Percentiles rank a stretch among this genome's conserved stretches.
Conservation (phyloP, 1,140 invertebrate species). For the Andricus grossulariae region DNA sequence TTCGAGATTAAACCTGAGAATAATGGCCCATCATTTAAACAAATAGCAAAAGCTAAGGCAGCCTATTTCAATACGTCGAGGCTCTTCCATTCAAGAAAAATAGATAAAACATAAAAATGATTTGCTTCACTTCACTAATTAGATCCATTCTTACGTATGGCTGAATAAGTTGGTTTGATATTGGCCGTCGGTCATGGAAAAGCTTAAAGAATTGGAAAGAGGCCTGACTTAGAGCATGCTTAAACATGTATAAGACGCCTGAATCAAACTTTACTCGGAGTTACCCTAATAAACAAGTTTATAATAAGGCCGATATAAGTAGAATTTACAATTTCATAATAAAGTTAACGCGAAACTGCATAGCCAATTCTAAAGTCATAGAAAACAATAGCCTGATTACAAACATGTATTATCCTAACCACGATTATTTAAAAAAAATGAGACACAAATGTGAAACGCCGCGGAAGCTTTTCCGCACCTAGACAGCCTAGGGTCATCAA, state of each 20-base stretch:
- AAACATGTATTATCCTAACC: not conserved
- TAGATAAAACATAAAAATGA: constrained; percentile 35
- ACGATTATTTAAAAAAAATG: not conserved
- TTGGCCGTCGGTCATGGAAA: not conserved
- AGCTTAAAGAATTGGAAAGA: not conserved
- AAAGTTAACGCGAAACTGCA: constrained; percentile 8
- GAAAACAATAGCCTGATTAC: constrained; percentile 22
- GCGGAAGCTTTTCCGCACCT: not conserved
- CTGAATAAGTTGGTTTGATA: not conserved
- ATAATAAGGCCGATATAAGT: constrained; percentile 18
- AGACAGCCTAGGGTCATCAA: not conserved
- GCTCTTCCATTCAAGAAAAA: constrained; percentile 41
- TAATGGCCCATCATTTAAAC: constrained; percentile 17
- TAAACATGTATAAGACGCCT: not conserved
- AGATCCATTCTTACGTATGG: not conserved
- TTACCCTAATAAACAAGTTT: constrained; percentile 6
- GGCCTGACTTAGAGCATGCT: not conserved
- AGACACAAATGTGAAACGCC: not conserved
- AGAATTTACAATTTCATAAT: constrained; percentile 33
- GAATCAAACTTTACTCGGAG: not conserved
- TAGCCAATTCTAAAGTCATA: not conserved
- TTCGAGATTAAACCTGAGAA: constrained; percentile 34
- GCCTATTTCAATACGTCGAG: constrained; percentile 24
- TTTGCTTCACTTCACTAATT: not conserved
- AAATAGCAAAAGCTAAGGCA: constrained; percentile 37